These are phyloP conservation scores for Diacarnus erythraeanus DNA, from an alignment of 37 sponge, comb jelly and placozoan genomes.

Conservation along the genomic window DNA sequence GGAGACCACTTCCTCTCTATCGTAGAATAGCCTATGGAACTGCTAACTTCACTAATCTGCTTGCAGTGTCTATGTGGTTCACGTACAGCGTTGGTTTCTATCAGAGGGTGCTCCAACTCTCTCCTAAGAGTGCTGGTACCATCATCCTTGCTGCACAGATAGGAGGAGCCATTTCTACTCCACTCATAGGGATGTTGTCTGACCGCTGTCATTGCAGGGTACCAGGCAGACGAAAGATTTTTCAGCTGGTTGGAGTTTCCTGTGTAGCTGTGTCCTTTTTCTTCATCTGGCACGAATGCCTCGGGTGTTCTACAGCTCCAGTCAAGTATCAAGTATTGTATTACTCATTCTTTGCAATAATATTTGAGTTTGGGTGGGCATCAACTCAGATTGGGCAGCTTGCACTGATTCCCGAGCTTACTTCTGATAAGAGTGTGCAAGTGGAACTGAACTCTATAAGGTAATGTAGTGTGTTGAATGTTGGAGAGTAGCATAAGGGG, in stretches of 20 bases:
- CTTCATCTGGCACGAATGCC: constrained; percentile 84
- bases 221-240: constrained; percentile 81
- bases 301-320: constrained; percentile 55
- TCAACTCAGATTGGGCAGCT: constrained; percentile 87
- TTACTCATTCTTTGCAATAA: constrained; percentile 71
- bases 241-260: constrained; percentile 79
- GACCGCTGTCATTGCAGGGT: constrained; percentile 60
- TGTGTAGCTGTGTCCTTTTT: constrained; percentile 61
- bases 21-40: constrained; percentile 55
- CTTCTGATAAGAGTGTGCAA: constrained; percentile 54
- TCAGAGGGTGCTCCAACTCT: constrained; percentile 63
- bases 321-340: constrained; percentile 58
- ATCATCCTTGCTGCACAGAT: constrained; percentile 85
- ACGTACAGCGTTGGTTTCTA: constrained; percentile 80
- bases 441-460: constrained; percentile 85
- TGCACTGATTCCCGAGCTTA: constrained; percentile 87
- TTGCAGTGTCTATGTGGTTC: constrained; percentile 92
- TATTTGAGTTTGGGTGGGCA: constrained; percentile 97
- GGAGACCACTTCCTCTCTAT: constrained; percentile 13
- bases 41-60: constrained; percentile 88
- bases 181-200: constrained; percentile 73
- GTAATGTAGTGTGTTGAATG: too few species aligned
- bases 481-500: too few species aligned
- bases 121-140: constrained; percentile 59
- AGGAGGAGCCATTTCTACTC: constrained; percentile 81